Evolutionary conservation across 2,797 vertebrate genomes (phyloP).

Genomic region (Molossus alvarezi): DNA sequence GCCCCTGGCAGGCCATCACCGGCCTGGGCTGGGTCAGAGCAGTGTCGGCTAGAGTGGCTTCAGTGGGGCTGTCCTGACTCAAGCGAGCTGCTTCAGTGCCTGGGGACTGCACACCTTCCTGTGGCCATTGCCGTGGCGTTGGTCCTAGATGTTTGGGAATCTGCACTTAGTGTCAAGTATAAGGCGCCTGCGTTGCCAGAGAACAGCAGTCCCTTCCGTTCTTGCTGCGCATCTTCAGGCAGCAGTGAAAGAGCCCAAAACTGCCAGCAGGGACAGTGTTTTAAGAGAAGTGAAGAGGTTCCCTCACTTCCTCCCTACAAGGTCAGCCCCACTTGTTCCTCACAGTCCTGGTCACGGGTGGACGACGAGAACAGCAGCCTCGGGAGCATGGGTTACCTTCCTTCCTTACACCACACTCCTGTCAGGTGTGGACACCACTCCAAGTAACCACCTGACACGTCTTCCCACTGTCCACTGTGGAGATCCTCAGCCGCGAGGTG

Average conservation of each 20-base stretch:
- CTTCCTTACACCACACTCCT: rapidly evolving
- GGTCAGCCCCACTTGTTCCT: background rate
- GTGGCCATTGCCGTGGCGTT: rapidly evolving
- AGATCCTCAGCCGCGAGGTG: background rate
- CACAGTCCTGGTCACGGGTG: background rate
- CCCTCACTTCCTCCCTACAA: background rate
- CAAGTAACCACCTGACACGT: rapidly evolving
- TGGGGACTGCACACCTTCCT: background rate
- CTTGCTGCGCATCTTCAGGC: background rate
- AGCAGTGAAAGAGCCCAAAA: no score
- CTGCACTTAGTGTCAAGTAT: rapidly evolving
- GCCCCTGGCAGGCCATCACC: rapidly evolving
- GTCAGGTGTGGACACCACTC: rapidly evolving
- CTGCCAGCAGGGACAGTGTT: rapidly evolving
- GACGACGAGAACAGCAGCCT: no score
- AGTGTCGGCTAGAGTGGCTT: rapidly evolving
- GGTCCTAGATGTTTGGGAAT: no score
- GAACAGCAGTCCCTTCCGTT: background rate
- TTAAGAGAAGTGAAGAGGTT: rapidly evolving
- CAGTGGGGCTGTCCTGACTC: rapidly evolving
- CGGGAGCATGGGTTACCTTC: background rate
- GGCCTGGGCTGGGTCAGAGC: background rate
- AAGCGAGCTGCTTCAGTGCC: rapidly evolving
- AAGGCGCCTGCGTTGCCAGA: background rate
- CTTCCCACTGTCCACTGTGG: rapidly evolving